Conservation (phyloP, 2,888 invertebrate species). For the Clostera curtula region DNA sequence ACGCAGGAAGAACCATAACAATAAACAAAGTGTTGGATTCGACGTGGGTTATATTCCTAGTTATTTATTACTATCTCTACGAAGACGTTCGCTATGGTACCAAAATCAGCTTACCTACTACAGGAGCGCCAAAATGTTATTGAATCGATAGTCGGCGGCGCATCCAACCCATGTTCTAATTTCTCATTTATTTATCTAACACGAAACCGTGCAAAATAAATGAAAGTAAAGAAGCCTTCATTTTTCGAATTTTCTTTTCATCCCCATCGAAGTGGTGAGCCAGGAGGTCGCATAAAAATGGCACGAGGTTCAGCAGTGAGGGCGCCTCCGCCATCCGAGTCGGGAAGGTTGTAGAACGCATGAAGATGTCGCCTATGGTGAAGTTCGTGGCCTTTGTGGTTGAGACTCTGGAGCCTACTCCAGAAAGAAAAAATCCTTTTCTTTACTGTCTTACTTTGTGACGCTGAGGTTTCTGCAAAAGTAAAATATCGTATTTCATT, state of each 20-base stretch:
- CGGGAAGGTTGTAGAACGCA: conserved; percentile 53
- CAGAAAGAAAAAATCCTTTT: conserved; percentile 63
- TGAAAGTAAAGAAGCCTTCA: conserved; percentile 12
- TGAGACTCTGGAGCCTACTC: conserved; percentile 61
- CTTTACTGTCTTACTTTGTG: conserved; percentile 38
- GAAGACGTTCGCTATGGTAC: no score
- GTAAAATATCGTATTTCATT: conserved; percentile 1
- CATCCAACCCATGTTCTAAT: not conserved
- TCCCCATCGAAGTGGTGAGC: conserved; percentile 66
- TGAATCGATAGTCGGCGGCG: no score
- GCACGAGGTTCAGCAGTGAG: conserved; percentile 61
- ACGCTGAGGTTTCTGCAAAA: conserved; percentile 35
- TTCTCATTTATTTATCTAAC: conserved; percentile 14
- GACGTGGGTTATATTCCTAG: no score
- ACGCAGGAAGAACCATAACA: no score
- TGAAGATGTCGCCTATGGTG: conserved; percentile 59
- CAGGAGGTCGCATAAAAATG: conserved; percentile 58
- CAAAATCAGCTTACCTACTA: no score
- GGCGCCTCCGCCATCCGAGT: conserved; percentile 37
- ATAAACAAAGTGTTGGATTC: no score
- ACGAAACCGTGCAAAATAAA: conserved; percentile 17
- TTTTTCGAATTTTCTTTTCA: conserved; percentile 28
- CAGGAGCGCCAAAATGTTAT: no score
- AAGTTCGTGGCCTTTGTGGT: conserved; percentile 58
- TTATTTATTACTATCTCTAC: no score